These are phyloP conservation scores for Pao palembangensis DNA, from an alignment of 2,113 vertebrate genomes.

Conservation along the genomic window DNA sequence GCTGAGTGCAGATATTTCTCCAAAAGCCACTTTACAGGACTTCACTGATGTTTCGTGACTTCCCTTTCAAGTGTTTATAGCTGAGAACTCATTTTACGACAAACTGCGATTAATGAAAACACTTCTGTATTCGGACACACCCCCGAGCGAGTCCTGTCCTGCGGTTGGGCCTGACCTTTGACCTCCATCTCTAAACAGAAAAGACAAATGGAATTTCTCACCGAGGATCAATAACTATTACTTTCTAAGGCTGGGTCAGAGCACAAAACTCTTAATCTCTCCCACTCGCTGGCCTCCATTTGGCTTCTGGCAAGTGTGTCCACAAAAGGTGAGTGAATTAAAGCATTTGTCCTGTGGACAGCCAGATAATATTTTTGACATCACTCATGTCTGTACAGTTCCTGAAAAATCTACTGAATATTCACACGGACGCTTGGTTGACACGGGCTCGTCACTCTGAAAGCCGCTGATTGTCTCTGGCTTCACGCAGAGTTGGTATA, in stretches of 20 bases:
- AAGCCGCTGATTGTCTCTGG: no score
- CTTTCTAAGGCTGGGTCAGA: constrained; percentile 22
- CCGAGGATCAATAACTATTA: constrained; percentile 49
- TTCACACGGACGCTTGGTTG: no score
- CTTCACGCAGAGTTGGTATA: no score
- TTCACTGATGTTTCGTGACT: constrained; percentile 15
- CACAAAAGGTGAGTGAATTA: constrained; percentile 1
- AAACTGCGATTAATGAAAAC: no score
- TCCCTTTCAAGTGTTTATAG: constrained; percentile 12
- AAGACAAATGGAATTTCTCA: constrained; percentile 30
- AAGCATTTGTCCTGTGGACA: not conserved
- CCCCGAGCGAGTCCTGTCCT: constrained; percentile 12
- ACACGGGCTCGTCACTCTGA: no score
- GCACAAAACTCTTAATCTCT: constrained; percentile 35
- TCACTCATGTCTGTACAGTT: not conserved
- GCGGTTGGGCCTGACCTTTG: constrained; percentile 36
- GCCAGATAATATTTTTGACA: not conserved
- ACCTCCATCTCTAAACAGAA: constrained; percentile 41
- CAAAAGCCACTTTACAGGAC: constrained; percentile 5
- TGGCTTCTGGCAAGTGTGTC: not conserved
- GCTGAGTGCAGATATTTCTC: constrained; percentile 8
- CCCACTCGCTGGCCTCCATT: constrained; percentile 26
- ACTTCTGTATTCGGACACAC: no score
- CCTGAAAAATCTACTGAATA: not conserved
- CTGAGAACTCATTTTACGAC: not conserved